A percentile compares a stretch with the other conserved stretches of the same genome.
Evolutionary conservation across 2,797 vertebrate species (phyloP).

Genomic region (Tenualosa ilisha): DNA sequence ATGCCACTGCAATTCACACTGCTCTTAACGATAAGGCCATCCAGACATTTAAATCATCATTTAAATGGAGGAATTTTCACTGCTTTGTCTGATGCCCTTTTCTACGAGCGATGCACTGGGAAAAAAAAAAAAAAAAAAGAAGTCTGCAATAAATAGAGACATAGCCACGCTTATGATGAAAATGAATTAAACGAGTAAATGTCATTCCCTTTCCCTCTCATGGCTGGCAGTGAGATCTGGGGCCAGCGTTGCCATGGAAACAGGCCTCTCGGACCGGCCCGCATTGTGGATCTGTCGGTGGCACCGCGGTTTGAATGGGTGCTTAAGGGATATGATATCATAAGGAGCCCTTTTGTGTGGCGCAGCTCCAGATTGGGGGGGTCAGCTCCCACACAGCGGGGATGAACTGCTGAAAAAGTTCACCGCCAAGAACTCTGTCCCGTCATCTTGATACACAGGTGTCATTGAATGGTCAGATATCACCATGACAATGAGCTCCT

Average conservation of each 20-base stretch:
- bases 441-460: not conserved
- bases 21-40: not conserved
- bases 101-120: not conserved
- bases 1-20: slow-evolving; percentile 4
- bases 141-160: not conserved
- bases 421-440: not conserved
- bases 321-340: not conserved
- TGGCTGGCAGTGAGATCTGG: slow-evolving; percentile 25
- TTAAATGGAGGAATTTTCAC: not conserved
- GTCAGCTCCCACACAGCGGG: not conserved
- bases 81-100: slow-evolving; percentile 16
- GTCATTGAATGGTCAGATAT: not conserved
- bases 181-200: slow-evolving; percentile 9
- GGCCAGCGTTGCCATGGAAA: slow-evolving; percentile 50
- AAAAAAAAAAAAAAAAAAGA: too few species aligned
- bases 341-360: not conserved
- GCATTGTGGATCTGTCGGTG: slow-evolving; percentile 27
- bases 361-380: not conserved
- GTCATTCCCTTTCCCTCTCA: not conserved
- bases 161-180: not conserved
- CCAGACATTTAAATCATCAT: not conserved
- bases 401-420: not conserved
- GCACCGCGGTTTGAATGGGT: not conserved
- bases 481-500: not conserved
- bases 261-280: slow-evolving; percentile 24